These are phyloP conservation scores for western clawed frog (Xenopus tropicalis) DNA, from an alignment of 2,113 vertebrate species.

Conservation along the genomic window DNA sequence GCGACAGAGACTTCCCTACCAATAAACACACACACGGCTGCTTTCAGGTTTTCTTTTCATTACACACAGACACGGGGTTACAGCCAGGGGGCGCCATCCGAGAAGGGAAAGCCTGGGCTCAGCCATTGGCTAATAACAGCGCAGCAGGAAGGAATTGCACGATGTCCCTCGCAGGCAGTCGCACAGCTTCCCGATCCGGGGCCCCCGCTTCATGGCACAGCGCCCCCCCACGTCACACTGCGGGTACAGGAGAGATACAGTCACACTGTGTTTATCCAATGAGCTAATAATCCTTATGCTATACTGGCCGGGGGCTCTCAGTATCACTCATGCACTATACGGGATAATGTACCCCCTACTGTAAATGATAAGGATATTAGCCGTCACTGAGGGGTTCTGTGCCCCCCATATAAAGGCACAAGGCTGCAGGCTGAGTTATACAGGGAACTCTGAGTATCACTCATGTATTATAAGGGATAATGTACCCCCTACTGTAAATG, in stretches of 20 bases:
- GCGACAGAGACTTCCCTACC: background rate
- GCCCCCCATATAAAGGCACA: background rate
- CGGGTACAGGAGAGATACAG: too few species aligned
- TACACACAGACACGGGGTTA: too few species aligned
- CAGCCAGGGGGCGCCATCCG: background rate
- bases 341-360: too few species aligned
- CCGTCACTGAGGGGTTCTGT: too few species aligned
- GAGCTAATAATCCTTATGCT: background rate
- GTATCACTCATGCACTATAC: too few species aligned
- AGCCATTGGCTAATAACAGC: conserved; percentile 51
- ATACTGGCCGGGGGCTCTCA: too few species aligned
- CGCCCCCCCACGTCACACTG: conserved; percentile 62
- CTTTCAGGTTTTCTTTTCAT: background rate
- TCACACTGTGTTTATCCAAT: too few species aligned
- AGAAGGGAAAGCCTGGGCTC: background rate
- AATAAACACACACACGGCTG: background rate
- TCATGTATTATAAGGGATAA: too few species aligned
- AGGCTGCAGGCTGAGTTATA: too few species aligned
- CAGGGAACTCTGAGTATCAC: too few species aligned
- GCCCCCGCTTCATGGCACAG: conserved; percentile 74
- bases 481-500: too few species aligned
- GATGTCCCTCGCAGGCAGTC: conserved; percentile 72
- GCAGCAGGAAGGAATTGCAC: conserved; percentile 77
- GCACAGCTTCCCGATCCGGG: conserved; percentile 73
- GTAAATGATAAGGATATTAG: too few species aligned